These are phyloP conservation scores for Entelurus aequoreus DNA, from an alignment of 2,113 vertebrate species.

Conservation along the genomic window DNA sequence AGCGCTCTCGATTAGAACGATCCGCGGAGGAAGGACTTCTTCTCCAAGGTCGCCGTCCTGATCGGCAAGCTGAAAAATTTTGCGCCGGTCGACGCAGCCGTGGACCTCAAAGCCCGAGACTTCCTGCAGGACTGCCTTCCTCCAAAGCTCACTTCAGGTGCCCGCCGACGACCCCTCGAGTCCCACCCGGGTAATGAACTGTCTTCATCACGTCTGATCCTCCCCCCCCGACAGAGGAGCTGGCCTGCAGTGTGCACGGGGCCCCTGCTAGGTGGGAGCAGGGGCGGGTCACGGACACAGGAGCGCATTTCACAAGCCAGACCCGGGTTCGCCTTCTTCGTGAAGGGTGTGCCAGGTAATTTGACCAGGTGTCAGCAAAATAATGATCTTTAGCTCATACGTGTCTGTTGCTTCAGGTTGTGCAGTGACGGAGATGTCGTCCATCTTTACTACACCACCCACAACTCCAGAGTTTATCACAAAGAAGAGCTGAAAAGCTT, in stretches of 20 bases:
- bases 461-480: slow-evolving; percentile 94
- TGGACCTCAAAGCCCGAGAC: slow-evolving; percentile 87
- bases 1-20: slow-evolving; percentile 59
- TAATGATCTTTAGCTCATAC: neutral
- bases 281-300: slow-evolving; percentile 64
- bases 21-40: slow-evolving; percentile 73
- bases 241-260: slow-evolving; percentile 76
- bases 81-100: slow-evolving; percentile 86
- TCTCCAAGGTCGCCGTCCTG: slow-evolving; percentile 74
- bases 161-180: no score
- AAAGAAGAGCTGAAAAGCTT: slow-evolving; percentile 85
- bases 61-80: slow-evolving; percentile 79
- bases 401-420: slow-evolving; percentile 56
- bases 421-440: slow-evolving; percentile 83
- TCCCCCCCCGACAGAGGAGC: slow-evolving; percentile 69
- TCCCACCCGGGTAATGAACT: no score
- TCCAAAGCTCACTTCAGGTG: slow-evolving; percentile 77
- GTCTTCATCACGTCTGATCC: neutral
- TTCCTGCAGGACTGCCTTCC: slow-evolving; percentile 93
- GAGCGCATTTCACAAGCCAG: slow-evolving; percentile 69
- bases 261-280: slow-evolving; percentile 77
- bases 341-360: slow-evolving; percentile 75
- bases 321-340: slow-evolving; percentile 81
- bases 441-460: slow-evolving; percentile 81
- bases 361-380: neutral